phyloP scores from a whole-genome alignment of 2,113 vertebrate species.

The Vidua macroura region DNA sequence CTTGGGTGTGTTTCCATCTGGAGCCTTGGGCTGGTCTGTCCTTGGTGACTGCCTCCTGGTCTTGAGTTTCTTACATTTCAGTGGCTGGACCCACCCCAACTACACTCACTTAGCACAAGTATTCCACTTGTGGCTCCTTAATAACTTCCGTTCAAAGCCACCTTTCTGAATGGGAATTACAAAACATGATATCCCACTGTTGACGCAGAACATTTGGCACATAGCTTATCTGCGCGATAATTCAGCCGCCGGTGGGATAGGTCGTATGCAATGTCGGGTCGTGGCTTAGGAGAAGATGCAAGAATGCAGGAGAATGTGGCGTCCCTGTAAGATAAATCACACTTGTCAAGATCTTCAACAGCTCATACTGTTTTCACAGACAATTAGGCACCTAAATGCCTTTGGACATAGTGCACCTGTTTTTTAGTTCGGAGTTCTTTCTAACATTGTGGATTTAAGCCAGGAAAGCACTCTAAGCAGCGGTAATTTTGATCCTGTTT shows the following conservation, averaged over 20 bases:
- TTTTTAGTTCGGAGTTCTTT: constrained; percentile 44
- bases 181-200: neutral
- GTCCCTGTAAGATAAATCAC: constrained; percentile 38
- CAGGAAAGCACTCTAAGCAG: constrained; percentile 45
- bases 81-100: neutral
- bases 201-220: neutral
- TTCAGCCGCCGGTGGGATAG: neutral
- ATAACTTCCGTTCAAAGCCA: neutral
- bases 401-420: constrained; percentile 49
- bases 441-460: constrained; percentile 42
- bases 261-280: neutral
- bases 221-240: constrained; percentile 17
- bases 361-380: constrained; percentile 43
- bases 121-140: constrained; percentile 20
- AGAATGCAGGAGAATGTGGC: neutral
- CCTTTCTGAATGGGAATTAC: constrained; percentile 11
- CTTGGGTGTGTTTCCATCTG: neutral
- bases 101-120: neutral
- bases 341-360: constrained; percentile 36
- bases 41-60: neutral
- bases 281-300: constrained; percentile 21
- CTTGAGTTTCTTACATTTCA: neutral
- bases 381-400: constrained; percentile 60
- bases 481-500: neutral
- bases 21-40: neutral